Conservation (phyloP, 2,797 vertebrate species). For the Sternotherus odoratus region DNA sequence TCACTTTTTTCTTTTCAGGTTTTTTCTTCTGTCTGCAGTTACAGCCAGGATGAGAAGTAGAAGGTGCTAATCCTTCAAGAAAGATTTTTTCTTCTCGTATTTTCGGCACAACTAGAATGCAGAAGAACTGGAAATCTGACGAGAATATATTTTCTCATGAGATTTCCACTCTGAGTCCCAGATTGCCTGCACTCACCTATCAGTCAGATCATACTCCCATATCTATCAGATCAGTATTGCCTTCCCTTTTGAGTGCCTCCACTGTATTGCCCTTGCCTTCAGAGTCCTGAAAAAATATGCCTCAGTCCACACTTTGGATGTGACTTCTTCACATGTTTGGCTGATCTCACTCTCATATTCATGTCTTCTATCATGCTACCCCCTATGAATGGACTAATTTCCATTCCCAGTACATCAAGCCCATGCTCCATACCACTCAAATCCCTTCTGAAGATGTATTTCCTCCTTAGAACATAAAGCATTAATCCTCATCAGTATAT, state of each 20-base stretch:
- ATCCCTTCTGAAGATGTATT: neutral
- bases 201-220: neutral
- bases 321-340: neutral
- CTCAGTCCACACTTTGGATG: neutral
- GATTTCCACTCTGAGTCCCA: neutral
- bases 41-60: neutral
- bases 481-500: constrained; percentile 2
- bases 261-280: neutral
- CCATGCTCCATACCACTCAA: neutral
- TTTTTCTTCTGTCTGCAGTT: neutral
- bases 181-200: neutral
- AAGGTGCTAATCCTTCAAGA: neutral
- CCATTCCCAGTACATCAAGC: neutral
- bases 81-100: neutral
- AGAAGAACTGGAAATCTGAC: neutral
- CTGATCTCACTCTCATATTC: neutral
- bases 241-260: neutral
- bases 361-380: neutral
- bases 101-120: neutral
- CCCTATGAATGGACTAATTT: neutral
- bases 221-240: neutral
- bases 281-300: neutral
- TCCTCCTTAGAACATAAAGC: neutral
- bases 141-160: neutral
- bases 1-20: neutral